Evolutionary conservation across 2,113 vertebrate species (phyloP), one percentile per base, ranked within the genome.

Genomic region (Pandion haliaetus): DNA sequence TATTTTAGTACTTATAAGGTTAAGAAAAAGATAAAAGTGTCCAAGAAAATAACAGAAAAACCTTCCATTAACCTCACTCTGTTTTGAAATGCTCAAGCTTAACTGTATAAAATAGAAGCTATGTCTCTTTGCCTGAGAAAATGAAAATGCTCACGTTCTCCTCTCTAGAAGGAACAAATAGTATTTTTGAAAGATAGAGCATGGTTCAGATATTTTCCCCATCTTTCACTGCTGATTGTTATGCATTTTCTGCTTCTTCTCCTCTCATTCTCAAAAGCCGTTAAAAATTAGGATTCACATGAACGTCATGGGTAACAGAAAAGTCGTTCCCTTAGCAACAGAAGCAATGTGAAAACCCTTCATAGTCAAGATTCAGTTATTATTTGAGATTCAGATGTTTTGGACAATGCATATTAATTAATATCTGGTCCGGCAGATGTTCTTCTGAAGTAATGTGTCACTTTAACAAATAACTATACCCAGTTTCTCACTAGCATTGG

Each of bases 341-440:
- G 45, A 95, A 85, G 9, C 2, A 59, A 36, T 45, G 29, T 38
- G 58, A 72, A 86, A 80, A 72, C 12, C 72, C 65, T 88, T 84
- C 61, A n/a, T 36, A 88, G 29, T 70, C n/a, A 52, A 73, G 28
- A 63, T 91, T 67, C 45, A 70, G 23, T 50, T 88, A 57, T 84
- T 96, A 59, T 70, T 93, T 88, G 13, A 86, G 61, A 95, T 86
- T 86, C 52, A 42, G 36, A 59, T 61, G 14, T 85, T 96, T 95
- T 86, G 17, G 23, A 57, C 23, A 87, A 85, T 86, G n/a, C 6
- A 28, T 81, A 45, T 86, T 82, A 84, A 93, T 90, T 79, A 92
- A 84, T 67, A 67, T 20, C 28, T 45, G 36, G 14, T 80, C 45
- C 70, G 42, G 16, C 25, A 88, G 32, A 90, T 50, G 16, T 70